Conservation (phyloP, 2,113 vertebrate species). For the Pseudorectes ferrugineus region DNA sequence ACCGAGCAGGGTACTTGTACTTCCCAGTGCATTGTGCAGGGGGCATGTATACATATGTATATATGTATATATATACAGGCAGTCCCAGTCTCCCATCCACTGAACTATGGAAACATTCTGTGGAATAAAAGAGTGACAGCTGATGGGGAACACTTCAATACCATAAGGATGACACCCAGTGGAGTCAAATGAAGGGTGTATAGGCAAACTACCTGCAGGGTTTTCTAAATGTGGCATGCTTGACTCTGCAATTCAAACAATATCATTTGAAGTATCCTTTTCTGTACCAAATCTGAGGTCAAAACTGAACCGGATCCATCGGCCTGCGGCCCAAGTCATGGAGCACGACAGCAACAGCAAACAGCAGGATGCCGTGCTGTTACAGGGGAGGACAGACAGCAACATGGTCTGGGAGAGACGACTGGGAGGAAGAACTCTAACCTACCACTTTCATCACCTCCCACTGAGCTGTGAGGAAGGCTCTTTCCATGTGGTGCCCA, state of each 20-base stretch:
- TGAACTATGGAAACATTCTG: neutral
- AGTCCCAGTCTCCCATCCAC: neutral
- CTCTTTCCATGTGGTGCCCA: rapidly evolving
- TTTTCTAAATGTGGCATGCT: neutral
- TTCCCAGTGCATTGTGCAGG: neutral
- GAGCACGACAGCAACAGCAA: neutral
- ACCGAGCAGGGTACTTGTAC: rapidly evolving
- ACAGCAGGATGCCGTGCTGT: neutral
- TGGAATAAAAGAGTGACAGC: neutral
- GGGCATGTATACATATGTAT: neutral
- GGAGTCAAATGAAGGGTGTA: neutral
- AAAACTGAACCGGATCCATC: rapidly evolving
- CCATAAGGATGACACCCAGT: neutral
- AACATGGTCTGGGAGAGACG: neutral
- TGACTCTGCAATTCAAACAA: neutral
- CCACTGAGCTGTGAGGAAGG: neutral
- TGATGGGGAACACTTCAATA: neutral
- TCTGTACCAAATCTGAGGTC: neutral
- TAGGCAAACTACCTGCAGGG: neutral
- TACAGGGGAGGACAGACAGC: neutral
- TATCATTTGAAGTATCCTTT: neutral
- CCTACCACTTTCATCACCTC: neutral
- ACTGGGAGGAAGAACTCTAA: neutral
- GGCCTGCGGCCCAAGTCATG: neutral
- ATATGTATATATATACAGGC: neutral